These are phyloP conservation scores for Melipona bicolor DNA, from an alignment of 2,888 invertebrate species.

Conservation along the genomic window DNA sequence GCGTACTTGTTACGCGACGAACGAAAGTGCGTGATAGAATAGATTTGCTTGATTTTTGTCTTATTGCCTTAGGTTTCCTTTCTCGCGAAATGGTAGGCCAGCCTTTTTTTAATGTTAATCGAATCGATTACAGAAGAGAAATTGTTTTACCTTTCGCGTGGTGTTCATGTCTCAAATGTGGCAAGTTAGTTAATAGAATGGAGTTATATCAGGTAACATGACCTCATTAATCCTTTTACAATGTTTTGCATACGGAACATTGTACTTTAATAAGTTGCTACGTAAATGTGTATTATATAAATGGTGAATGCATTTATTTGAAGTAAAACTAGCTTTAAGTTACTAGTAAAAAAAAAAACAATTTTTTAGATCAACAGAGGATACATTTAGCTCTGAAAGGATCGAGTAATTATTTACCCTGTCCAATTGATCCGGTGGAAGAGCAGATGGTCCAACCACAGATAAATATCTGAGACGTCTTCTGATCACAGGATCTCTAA, in stretches of 20 bases:
- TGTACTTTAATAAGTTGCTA: background rate
- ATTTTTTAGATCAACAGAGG: background rate
- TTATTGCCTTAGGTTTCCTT: background rate
- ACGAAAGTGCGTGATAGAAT: background rate
- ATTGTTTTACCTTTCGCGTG: background rate
- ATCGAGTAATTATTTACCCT: slow-evolving; percentile 86
- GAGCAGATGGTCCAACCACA: slow-evolving; percentile 92
- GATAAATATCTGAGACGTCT: slow-evolving; percentile 91
- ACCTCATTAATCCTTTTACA: background rate
- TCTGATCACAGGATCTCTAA: slow-evolving; percentile 89
- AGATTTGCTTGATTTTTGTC: background rate
- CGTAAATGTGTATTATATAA: background rate
- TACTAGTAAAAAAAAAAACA: background rate
- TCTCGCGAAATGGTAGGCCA: too few relatives aligned
- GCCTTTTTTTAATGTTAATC: background rate
- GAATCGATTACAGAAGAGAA: background rate
- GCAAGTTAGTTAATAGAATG: background rate
- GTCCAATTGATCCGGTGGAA: slow-evolving; percentile 93
- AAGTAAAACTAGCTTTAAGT: background rate
- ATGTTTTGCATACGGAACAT: background rate
- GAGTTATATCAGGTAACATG: background rate
- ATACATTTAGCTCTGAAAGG: background rate
- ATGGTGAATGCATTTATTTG: background rate
- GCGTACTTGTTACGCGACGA: background rate
- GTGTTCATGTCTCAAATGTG: background rate